Conservation (phyloP, 2,113 vertebrate genomes). For the Varanus komodoensis region DNA sequence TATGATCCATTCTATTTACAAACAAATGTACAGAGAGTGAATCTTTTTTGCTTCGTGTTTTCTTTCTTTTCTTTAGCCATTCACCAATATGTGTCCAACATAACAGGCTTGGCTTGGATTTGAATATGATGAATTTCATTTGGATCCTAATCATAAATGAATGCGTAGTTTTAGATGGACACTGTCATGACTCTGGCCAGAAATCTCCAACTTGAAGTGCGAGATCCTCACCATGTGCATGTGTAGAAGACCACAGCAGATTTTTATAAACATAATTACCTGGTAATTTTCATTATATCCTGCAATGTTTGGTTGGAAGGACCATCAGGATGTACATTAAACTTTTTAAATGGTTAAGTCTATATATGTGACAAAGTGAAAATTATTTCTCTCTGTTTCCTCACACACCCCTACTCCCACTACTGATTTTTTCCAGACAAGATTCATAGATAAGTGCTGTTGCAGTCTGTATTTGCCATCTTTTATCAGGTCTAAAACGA, state of each 20-base stretch:
- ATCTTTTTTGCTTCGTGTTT: neutral
- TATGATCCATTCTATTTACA: neutral
- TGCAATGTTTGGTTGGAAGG: neutral
- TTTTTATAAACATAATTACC: neutral
- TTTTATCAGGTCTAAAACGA: neutral
- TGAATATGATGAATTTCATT: neutral
- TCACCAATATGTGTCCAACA: too few relatives aligned
- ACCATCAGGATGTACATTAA: constrained; percentile 16
- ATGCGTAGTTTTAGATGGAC: neutral
- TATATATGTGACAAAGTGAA: neutral
- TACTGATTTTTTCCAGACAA: neutral
- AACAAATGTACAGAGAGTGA: too few relatives aligned
- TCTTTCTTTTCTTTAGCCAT: neutral
- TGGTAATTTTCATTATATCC: too few relatives aligned
- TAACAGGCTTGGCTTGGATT: neutral
- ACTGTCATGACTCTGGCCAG: constrained; percentile 27
- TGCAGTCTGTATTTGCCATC: neutral
- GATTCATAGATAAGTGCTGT: neutral
- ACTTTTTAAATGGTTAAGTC: neutral
- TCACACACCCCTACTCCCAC: neutral
- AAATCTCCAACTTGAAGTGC: too few relatives aligned
- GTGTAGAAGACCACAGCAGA: neutral
- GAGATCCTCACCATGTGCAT: neutral
- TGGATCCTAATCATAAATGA: constrained; percentile 31
- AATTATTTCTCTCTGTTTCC: neutral